Evolutionary conservation across 2,888 invertebrate genomes (phyloP).

Genomic region (Nemapogon koenigi): DNA sequence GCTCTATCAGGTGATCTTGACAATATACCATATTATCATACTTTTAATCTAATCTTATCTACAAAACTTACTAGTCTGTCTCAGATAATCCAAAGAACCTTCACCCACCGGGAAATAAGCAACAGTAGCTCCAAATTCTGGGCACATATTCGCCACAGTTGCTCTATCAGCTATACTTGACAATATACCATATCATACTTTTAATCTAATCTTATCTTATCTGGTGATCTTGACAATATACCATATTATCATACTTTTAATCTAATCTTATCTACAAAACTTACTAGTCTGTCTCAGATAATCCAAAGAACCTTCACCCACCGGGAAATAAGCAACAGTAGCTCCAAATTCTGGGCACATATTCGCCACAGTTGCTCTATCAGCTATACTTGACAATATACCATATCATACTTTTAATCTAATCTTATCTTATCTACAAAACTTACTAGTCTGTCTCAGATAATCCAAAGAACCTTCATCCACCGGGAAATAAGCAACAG

Average conservation of each 20-base stretch:
- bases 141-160: slow-evolving; percentile 99
- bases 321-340: slow-evolving; percentile 94
- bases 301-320: slow-evolving; percentile 80
- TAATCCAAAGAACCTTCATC: slow-evolving; percentile 84
- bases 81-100: slow-evolving; percentile 80
- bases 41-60: too few species aligned
- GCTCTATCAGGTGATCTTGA: slow-evolving; percentile 97
- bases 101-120: slow-evolving; percentile 94
- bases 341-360: slow-evolving; percentile 98
- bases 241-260: too few species aligned
- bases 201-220: too few species aligned
- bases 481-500: slow-evolving; percentile 94
- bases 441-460: slow-evolving; percentile 80
- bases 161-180: slow-evolving; percentile 97
- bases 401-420: too few species aligned
- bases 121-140: slow-evolving; percentile 93
- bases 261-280: too few species aligned
- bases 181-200: too few species aligned
- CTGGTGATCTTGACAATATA: too few species aligned
- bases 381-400: slow-evolving; percentile 98
- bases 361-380: slow-evolving; percentile 96
- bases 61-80: slow-evolving; percentile 82
- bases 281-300: slow-evolving; percentile 87
- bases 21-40: too few species aligned
- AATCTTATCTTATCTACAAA: too few species aligned